A percentile compares a stretch with the other conserved stretches of the same genome.
phyloP scores from a whole-genome alignment of 35 echinoderm and acorn worm genomes.

The Holothuria glaberrima region DNA sequence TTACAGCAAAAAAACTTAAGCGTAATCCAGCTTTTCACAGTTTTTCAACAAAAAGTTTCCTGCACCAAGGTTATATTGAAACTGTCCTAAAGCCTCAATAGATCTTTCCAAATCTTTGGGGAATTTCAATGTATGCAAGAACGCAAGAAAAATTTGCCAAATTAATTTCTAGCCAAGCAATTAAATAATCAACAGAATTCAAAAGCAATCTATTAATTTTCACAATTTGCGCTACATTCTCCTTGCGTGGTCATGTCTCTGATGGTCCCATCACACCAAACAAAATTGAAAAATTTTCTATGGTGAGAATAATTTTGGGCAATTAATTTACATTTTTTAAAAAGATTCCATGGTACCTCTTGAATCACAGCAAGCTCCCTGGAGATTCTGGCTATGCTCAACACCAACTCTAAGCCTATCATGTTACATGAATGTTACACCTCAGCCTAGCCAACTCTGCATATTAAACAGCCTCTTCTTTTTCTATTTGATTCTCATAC shows the following conservation, averaged over 20 bases:
- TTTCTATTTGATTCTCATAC: not conserved
- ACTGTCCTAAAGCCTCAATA: slow-evolving; percentile 3
- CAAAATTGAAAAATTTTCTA: slow-evolving; percentile 38
- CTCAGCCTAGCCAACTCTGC: slow-evolving; percentile 55
- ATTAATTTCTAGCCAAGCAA: slow-evolving; percentile 52
- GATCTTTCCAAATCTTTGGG: slow-evolving; percentile 14
- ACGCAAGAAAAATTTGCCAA: slow-evolving; percentile 41
- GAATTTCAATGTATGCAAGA: slow-evolving; percentile 40
- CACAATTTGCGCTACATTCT: slow-evolving; percentile 36
- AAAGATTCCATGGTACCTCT: slow-evolving; percentile 38
- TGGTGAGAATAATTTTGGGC: slow-evolving; percentile 63
- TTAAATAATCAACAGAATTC: slow-evolving; percentile 35
- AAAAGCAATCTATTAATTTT: slow-evolving; percentile 27
- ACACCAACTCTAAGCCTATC: slow-evolving; percentile 45
- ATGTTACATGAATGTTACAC: slow-evolving; percentile 60
- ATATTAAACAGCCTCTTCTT: slow-evolving; percentile 54
- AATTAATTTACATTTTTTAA: slow-evolving; percentile 65
- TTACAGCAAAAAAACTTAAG: too few relatives aligned
- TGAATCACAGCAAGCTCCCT: slow-evolving; percentile 21
- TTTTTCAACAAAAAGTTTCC: not conserved
- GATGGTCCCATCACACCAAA: not conserved
- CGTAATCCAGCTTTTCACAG: too few relatives aligned
- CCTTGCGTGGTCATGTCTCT: slow-evolving; percentile 51
- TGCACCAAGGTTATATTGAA: not conserved
- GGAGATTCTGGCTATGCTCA: slow-evolving; percentile 24